Evolutionary conservation across 2,797 vertebrate genomes (phyloP).

Genomic region (Halcyon badia): DNA sequence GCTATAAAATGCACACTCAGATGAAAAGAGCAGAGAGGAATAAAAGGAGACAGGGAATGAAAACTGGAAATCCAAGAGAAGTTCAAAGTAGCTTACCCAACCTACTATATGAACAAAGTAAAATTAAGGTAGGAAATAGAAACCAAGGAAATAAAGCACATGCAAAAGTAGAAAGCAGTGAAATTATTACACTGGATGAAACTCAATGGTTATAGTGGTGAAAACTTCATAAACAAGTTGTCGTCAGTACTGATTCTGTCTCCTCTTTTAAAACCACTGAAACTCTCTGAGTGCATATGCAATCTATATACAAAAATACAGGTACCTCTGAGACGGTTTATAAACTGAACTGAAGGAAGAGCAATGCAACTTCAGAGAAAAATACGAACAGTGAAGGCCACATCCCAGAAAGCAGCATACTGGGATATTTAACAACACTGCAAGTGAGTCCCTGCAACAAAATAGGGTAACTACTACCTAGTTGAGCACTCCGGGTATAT

Average conservation of each 20-base stretch:
- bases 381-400: not conserved
- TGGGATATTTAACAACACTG: not conserved
- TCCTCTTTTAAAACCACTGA: not conserved
- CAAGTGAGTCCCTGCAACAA: not conserved
- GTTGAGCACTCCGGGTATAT: not conserved
- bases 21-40: not conserved
- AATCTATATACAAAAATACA: not conserved
- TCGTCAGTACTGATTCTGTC: not conserved
- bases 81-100: not conserved
- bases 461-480: not conserved
- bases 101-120: not conserved
- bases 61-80: not conserved
- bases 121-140: not conserved
- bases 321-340: constrained; percentile 1
- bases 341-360: not conserved
- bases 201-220: not conserved
- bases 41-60: not conserved
- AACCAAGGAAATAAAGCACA: not conserved
- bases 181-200: not conserved
- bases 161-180: not conserved
- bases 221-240: not conserved
- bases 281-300: not conserved
- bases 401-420: not conserved
- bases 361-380: not conserved
- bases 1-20: not conserved